Base-by-base conservation (phyloP, 2,888 invertebrate species). In the Andrena flavipes region DNA sequence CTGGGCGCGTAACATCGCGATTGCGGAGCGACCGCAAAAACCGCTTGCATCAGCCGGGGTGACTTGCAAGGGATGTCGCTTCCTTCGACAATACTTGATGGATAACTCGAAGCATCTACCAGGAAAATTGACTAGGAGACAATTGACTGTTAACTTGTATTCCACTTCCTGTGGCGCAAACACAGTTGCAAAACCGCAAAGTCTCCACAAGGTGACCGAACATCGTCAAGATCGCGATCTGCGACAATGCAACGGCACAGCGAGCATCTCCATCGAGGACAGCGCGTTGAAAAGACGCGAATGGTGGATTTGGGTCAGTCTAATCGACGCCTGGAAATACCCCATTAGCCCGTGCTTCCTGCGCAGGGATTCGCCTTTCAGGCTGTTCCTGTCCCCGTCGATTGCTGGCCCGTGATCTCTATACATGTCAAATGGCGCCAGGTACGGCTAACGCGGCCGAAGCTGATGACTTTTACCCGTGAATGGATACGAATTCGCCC, bases 231-330 rank as follows among this genome's bases (percentile, higher is more conserved):
- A 64, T 6, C 16, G 42, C 5, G 26, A 26, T 7, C 48, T 6
- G 6, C 23, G 23, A 64, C 23, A 26, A 30, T 26, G 13, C 10
- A 51, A 10, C 29, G 10, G 26, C 10, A 1, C 26, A 10, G 56
- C 8, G 4, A 26, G 26, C 20, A 56, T 23, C 23, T 56, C n/a
- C 8, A 29, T 23, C 23, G 42, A 13, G 30, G 33, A 10, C 30
- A 62, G 68, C 30, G 20, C 16, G 33, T 75, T 30, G 48, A 60
- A 42, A 49, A 64, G 30, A 54, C 54, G n/a, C 48, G 49, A 68
- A 80, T 60, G 35, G 54, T 29, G 35, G 71, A 82, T 80, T 48
- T 13, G 26, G 75, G 76, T 75, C 80, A 10, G 29, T 2, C 48
- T 48, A 72, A 20, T 65, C n/a, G 35, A 16, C 51, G 30, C 13